Evolutionary conservation across 2,113 vertebrate species (phyloP), one percentile per base, ranked within the genome.

Genomic region (Nothobranchius kuhntae): DNA sequence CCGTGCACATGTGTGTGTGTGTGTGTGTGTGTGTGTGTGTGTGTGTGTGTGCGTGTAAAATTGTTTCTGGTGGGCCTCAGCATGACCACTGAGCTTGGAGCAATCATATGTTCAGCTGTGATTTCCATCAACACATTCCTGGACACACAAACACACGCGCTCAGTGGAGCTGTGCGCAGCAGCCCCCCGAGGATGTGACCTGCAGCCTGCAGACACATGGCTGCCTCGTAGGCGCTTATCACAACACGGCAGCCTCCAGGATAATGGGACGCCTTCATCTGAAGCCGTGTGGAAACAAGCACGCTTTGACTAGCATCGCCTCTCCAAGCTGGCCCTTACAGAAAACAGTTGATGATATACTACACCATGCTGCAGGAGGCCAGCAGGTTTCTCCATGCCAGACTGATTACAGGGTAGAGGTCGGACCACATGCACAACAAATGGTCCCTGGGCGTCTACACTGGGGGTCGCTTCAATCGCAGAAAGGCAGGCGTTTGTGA

Each of bases 91-190:
- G 88, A 91, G 86, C 86, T 87, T 92, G 89, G 89, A 92, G 91
- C 89, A 92, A 93, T 93, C 89, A 89, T 87, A 89, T 86, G 80
- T 90, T 92, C 92, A 92, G 92, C 92, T 92, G 92, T 89, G 89
- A 91, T 92, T 93, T 93, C 91, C 91, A 93, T 93, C 92, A 92
- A 91, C 91, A 91, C 92, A 93, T 93, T 93, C 93, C 91, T 92
- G 90, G 90, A 87, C 90, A 86, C 92, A 92, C 92, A 91, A 85
- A 89, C 86, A 89, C 89, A 90, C 87, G 86, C 86, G 87, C 89
- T 89, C 88, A 80, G 86, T 24, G 77, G 81, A 88, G 84, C 86
- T 77, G 78, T 17, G 61, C 82, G 65, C 82, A 92, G 89, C 87
- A 89, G 21, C 90, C 91, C 87, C 86, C 87, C 73, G 75, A 89